Evolutionary conservation across 2,888 invertebrate genomes (phyloP).

Genomic region (Drosophila aldrichi): DNA sequence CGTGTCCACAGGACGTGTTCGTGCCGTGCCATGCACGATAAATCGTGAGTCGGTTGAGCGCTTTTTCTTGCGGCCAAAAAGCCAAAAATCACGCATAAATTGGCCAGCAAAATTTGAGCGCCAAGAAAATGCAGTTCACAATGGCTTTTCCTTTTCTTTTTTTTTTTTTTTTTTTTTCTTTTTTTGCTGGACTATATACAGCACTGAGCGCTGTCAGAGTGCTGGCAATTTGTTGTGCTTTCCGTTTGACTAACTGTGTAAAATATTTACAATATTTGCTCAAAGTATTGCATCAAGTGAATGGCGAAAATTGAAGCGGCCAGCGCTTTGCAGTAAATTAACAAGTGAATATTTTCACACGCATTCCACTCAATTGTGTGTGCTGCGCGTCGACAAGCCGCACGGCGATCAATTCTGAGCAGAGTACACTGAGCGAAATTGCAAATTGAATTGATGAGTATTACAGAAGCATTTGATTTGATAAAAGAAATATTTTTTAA

Average conservation of each 20-base stretch:
- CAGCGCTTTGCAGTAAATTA: slow-evolving; percentile 30
- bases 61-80: slow-evolving; percentile 10
- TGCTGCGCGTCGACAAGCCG: background rate
- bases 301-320: background rate
- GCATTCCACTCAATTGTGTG: slow-evolving; percentile 28
- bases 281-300: background rate
- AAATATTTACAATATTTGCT: slow-evolving; percentile 17
- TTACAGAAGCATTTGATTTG: too few relatives aligned
- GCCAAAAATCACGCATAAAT: slow-evolving; percentile 16
- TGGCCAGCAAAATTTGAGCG: background rate
- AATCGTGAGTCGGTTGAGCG: slow-evolving; percentile 30
- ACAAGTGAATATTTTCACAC: slow-evolving; percentile 30
- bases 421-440: slow-evolving; percentile 1
- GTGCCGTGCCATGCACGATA: slow-evolving; percentile 17
- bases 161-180: too few relatives aligned
- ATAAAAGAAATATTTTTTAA: too few relatives aligned
- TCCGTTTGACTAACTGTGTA: background rate
- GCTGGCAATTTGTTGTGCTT: background rate
- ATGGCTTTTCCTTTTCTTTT: too few relatives aligned
- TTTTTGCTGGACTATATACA: background rate
- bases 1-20: slow-evolving; percentile 10
- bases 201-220: background rate
- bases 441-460: background rate
- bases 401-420: slow-evolving; percentile 29
- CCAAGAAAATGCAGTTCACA: background rate